Evolutionary conservation across 1,140 invertebrate species (phyloP).

Genomic region (Babylonia areolata): DNA sequence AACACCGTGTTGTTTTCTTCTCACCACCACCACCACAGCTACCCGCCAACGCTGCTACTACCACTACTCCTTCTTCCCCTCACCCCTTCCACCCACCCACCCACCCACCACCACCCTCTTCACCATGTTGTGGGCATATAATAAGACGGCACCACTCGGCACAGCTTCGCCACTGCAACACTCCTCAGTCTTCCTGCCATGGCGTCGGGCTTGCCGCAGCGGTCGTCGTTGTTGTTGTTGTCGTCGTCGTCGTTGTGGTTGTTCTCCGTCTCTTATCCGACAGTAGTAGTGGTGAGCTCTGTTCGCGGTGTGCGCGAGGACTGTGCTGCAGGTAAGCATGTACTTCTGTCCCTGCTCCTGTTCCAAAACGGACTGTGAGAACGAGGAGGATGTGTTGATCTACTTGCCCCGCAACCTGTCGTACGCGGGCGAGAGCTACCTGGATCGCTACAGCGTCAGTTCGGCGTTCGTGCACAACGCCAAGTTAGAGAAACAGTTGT

Average conservation of each 20-base stretch:
- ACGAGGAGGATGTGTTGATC: slow-evolving; percentile 45
- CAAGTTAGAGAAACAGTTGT: slow-evolving; percentile 34
- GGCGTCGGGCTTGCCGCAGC: background rate
- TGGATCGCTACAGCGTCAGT: slow-evolving; percentile 64
- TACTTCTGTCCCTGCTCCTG: slow-evolving; percentile 43
- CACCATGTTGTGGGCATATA: background rate
- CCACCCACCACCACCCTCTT: background rate
- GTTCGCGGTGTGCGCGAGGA: background rate
- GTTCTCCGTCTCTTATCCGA: background rate
- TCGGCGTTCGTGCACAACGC: slow-evolving; percentile 59
- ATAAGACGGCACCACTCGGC: background rate
- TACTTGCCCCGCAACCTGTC: slow-evolving; percentile 66
- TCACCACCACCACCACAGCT: background rate
- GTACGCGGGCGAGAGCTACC: slow-evolving; percentile 63
- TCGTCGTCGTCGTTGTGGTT: background rate
- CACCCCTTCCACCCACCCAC: background rate
- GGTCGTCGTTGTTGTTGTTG: background rate
- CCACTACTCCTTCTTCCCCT: background rate
- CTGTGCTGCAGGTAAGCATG: background rate
- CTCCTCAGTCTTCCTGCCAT: background rate
- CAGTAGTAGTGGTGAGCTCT: background rate
- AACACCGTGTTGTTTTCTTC: background rate
- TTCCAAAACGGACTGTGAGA: slow-evolving; percentile 37
- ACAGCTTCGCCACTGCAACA: background rate
- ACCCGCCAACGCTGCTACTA: background rate